Base-by-base conservation (phyloP, 2,888 invertebrate genomes). In the Parnassius mnemosyne region DNA sequence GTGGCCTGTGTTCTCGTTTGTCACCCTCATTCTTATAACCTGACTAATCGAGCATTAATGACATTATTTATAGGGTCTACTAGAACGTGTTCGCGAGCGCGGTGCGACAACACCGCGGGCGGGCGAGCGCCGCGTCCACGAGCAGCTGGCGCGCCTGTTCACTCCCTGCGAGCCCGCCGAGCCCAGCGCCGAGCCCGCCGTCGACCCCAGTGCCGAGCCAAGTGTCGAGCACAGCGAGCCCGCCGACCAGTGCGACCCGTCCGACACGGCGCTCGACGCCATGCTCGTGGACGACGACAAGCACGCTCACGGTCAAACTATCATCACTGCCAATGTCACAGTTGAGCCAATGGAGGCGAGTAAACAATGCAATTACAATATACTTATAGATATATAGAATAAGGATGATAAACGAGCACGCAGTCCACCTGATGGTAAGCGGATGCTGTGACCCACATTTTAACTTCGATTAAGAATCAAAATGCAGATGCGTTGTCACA, bases 71-170 rank as follows among this genome's bases (percentile, higher is more conserved):
- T 81, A 95, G 93, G 95, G 95, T 53, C 85, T 97, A 2, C 78
- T 97, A 58, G 94, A 95, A 69, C 93, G 95, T 43, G 95, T 96
- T 0, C 93, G 96, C 46, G 96, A 96, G 76, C 93, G 94, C 47
- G 95, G 95, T 0, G 88, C 92, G 25, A 89, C 78, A 59, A 87
- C 92, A 0, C 93, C 94, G 53, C 92, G 93, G 3, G 94, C 94
- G 66, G 93, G 93, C 53, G 94, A 94, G 43, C 94, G 95, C 44
- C 92, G 95, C 69, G 94, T 95, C 72, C 95, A 95, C 72, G 95
- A 96, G 70, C 96, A 96, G 77, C 93, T 92, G 1, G 87, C 89
- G 53, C 83, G 92, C 0, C 78, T 92, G 69, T 92, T 92, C 81
- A 83, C 89, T 2, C 79, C 80, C 59, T 67, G 65, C 64, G 79